These are phyloP conservation scores for Pollimyrus isidori DNA, from an alignment of 2,113 vertebrate species.

Conservation along the genomic window DNA sequence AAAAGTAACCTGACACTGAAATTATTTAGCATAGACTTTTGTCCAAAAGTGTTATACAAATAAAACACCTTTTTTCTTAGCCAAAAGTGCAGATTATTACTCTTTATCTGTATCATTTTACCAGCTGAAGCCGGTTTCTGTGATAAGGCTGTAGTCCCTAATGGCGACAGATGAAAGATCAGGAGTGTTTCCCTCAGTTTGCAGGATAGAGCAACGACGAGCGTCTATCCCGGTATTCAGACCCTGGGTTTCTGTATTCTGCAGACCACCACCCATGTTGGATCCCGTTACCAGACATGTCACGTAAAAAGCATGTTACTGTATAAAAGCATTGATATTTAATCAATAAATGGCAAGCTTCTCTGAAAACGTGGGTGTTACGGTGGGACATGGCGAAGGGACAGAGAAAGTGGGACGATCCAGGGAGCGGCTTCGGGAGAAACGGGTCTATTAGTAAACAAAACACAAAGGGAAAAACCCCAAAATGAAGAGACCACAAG, in stretches of 20 bases:
- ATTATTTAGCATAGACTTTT: background rate
- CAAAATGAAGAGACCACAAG: background rate
- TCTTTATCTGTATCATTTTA: background rate
- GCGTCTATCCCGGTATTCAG: background rate
- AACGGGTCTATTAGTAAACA: background rate
- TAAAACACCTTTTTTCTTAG: background rate
- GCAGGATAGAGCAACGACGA: background rate
- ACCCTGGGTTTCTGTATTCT: no score
- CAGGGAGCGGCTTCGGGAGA: background rate
- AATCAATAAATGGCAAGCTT: background rate
- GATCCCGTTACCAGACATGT: no score
- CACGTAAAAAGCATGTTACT: background rate
- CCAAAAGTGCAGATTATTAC: background rate
- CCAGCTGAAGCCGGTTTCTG: background rate
- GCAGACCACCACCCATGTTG: no score
- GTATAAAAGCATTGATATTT: background rate
- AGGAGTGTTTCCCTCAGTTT: background rate
- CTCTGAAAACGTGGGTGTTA: background rate
- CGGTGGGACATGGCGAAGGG: background rate
- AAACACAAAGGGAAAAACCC: background rate
- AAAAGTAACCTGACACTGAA: background rate
- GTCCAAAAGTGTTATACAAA: background rate
- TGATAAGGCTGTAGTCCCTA: background rate
- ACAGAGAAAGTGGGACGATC: background rate
- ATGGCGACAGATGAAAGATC: background rate